Base-by-base conservation (phyloP, 2,113 vertebrate species). In the Phylloscopus trochilus region DNA sequence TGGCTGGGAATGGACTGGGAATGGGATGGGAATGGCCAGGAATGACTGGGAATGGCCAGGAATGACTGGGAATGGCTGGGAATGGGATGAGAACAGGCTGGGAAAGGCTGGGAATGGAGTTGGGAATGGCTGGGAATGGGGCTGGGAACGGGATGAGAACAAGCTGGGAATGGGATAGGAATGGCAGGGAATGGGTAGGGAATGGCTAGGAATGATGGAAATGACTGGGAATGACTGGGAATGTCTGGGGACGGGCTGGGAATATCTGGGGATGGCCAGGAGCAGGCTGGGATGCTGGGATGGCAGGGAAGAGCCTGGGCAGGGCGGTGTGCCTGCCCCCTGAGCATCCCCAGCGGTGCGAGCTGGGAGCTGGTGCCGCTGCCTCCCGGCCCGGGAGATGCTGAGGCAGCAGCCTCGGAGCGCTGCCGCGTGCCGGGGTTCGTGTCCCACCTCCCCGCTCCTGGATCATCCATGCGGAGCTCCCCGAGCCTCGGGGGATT, bases 401-500 rank as follows among this genome's bases (percentile, higher is more conserved):
- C 95, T 85, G 93, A 96, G 88, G 77, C 93, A 77, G 90, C 93
- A 92, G 55, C n/a, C 70, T 73, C 33, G 49, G 31, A 59, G 18
- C 2, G 30, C 6, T 5, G 43, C 22, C 73, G 52, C 1, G 55
- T 37, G 55, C 13, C 21, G 81, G 10, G 52, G 52, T 30, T 30
- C 27, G 3, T 39, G 66, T 80, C 53, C 19, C 89, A 13, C 41
- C 63, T 74, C 49, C 69, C 81, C 13, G 0, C 17, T 31, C 13
- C 20, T 6, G 46, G 26, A 19, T 41, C 77, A 43, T 21, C 64
- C 77, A 21, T 19, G 13, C 69, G 20, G 44, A 39, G 6, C 18
- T 0, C n/a, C 2, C 20, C 9, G 66, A 59, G 89, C 53, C 79
- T 31, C 84, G 3, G 6, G 89, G 92, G 94, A 95, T 95, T 64